A percentile compares a stretch with the other conserved stretches of the same genome.
phyloP scores from a whole-genome alignment of 35 echinoderm and acorn worm genomes.

The Hemicentrotus pulcherrimus region DNA sequence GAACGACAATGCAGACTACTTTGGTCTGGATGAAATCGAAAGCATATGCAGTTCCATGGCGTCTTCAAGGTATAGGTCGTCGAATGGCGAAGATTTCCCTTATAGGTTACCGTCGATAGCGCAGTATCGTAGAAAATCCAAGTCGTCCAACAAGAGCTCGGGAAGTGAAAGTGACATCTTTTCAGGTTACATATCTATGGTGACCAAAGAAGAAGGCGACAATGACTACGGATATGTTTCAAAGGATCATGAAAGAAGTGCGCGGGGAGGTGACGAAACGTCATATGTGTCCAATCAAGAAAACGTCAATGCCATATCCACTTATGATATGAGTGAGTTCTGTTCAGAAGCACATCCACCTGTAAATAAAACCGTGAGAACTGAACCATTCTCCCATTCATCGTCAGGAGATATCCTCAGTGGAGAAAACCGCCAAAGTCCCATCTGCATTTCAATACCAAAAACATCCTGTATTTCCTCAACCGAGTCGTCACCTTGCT shows the following conservation, averaged over 20 bases:
- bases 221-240: constrained; percentile 16
- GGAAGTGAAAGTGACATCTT: constrained; percentile 22
- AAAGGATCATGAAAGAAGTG: not conserved
- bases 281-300: not conserved
- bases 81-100: not conserved
- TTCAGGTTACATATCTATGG: constrained; percentile 23
- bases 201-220: not conserved
- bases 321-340: not conserved
- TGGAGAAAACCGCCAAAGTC: not conserved
- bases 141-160: constrained; percentile 23
- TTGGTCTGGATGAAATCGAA: not conserved
- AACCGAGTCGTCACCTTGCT: not conserved
- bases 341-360: not conserved
- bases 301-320: not conserved
- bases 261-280: not conserved
- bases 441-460: not conserved
- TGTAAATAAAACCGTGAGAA: not conserved
- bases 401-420: not conserved
- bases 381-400: not conserved
- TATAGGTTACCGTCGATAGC: not conserved
- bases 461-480: not conserved
- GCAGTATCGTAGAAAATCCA: not conserved
- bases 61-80: not conserved
- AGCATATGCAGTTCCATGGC: not conserved
- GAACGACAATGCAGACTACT: constrained; percentile 19